Evolutionary conservation across 2,797 vertebrate genomes (phyloP), one percentile per base, ranked within the genome.

Genomic region (Sebastes trivittatus): DNA sequence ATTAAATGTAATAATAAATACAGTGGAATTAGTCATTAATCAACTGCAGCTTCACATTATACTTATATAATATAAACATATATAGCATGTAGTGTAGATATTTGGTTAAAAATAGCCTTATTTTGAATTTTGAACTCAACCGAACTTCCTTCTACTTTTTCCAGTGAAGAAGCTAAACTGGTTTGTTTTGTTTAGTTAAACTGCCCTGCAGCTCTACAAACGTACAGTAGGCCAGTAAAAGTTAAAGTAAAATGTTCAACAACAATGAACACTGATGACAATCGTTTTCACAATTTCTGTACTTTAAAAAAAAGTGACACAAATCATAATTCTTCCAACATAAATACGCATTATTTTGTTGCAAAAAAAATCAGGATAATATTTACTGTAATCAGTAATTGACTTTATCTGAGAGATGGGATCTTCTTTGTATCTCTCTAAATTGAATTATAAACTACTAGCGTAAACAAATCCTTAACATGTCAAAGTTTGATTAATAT

Each of bases 401-500:
- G 36, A 36, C 36, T 36, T 36, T 13, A 36, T 36, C 36, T 36
- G 36, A 36, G 34, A 0, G 36, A 36, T 36, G 36, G 2, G 38
- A 42, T 42, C 11, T 36, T 11, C 1, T 27, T 27, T 13, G 7
- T 4, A 16, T 16, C 14, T 6, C 14, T 46, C 38, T 13, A 46
- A 46, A 36, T 36, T 36, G 36, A 13, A 36, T 14, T 14, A 46
- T 2, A 46, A 36, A 34, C 11, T n/a, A n/a, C 20, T 36, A 6
- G 6, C 4, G 20, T 23, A 36, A 32, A 62, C 60, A 62, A 13
- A 34, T 61, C 42, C 42, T 62, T 0, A 9, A 42, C 4, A n/a
- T 1, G 23, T 11, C 18, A 52, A 1, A 27, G 0, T 29, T 34
- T 0, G 0, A 20, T 52, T 11, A 52, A 13, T 20, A 30, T 22